Evolutionary conservation across 2,888 invertebrate genomes (phyloP).

Genomic region (Deroplatys truncata): DNA sequence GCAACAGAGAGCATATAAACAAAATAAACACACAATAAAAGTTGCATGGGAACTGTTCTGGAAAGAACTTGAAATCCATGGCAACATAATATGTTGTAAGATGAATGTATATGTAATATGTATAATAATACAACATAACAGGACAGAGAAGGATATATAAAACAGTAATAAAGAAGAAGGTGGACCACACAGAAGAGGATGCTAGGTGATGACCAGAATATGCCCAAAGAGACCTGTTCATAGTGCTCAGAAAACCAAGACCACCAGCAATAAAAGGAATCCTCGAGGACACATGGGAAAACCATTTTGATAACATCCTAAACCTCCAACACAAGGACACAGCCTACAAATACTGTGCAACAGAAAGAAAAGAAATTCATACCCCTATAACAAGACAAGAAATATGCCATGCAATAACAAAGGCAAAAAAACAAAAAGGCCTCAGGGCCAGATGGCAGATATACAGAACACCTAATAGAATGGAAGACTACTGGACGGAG

Average conservation of each 20-base stretch:
- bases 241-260: not conserved
- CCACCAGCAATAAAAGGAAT: not conserved
- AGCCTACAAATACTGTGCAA: not conserved
- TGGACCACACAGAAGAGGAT: not conserved
- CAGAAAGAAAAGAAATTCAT: not conserved
- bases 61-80: too few species aligned
- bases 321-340: not conserved
- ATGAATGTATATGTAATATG: too few species aligned
- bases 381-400: not conserved
- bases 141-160: not conserved
- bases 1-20: too few species aligned
- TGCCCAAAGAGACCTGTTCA: not conserved
- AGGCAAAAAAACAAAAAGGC: not conserved
- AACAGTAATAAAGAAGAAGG: not conserved
- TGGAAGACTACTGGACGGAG: not conserved
- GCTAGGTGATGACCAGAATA: not conserved
- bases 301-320: not conserved
- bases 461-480: not conserved
- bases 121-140: too few species aligned
- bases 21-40: too few species aligned
- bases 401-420: not conserved
- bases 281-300: not conserved
- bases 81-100: too few species aligned
- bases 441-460: not conserved
- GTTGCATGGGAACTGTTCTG: too few species aligned